Percentiles rank a stretch among this genome's conserved stretches.
phyloP scores from a whole-genome alignment of 2,797 vertebrate species.

The Helarctos malayanus region DNA sequence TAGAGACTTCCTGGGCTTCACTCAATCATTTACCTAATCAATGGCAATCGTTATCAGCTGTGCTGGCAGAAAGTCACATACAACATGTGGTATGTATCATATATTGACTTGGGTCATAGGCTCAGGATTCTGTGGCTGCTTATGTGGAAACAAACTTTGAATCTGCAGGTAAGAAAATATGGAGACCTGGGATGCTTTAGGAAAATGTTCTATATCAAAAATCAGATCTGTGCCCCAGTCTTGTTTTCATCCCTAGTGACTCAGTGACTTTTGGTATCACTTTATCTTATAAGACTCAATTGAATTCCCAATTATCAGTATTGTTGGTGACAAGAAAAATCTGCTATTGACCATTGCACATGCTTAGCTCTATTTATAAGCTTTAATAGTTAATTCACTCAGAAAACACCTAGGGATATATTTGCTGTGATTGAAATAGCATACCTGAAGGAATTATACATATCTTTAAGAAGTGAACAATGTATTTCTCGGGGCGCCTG shows the following conservation, averaged over 20 bases:
- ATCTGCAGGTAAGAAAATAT: not conserved
- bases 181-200: not conserved
- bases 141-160: not conserved
- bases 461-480: slow-evolving; percentile 32
- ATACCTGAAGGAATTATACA: not conserved
- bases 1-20: not conserved
- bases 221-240: not conserved
- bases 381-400: not conserved
- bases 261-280: not conserved
- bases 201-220: not conserved
- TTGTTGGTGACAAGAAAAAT: not conserved
- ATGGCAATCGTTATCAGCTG: not conserved
- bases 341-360: not conserved
- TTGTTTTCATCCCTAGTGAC: slow-evolving; percentile 19
- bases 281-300: slow-evolving; percentile 6
- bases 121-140: not conserved
- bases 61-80: not conserved
- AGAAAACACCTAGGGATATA: not conserved
- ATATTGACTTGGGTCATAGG: not conserved
- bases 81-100: not conserved
- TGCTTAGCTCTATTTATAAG: not conserved
- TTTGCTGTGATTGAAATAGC: not conserved
- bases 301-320: not conserved
- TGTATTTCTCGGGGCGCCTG: not conserved
- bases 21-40: not conserved